These are phyloP conservation scores for Nannospalax galili DNA, from an alignment of 2,113 vertebrate genomes.

Conservation along the genomic window DNA sequence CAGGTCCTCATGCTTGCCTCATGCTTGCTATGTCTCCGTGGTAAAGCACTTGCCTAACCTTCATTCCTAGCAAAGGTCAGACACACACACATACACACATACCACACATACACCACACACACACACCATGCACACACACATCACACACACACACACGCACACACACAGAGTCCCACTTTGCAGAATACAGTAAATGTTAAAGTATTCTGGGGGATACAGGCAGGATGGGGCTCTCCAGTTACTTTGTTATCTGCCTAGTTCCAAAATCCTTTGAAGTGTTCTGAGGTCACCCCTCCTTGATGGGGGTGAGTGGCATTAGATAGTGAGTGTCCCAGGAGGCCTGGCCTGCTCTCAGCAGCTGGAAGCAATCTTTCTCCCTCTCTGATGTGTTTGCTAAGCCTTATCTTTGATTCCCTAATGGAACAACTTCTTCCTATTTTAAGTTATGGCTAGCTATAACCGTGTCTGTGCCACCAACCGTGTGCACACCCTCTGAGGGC, in stretches of 20 bases:
- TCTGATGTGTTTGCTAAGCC: not conserved
- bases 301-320: slow-evolving; percentile 57
- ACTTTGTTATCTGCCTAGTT: slow-evolving; percentile 34
- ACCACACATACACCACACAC: not conserved
- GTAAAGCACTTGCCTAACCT: too few species aligned
- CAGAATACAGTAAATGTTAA: not conserved
- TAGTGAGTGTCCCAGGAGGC: slow-evolving; percentile 23
- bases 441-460: not conserved
- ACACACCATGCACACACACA: too few species aligned
- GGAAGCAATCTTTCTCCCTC: slow-evolving; percentile 35
- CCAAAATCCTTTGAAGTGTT: slow-evolving; percentile 42
- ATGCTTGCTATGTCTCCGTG: too few species aligned
- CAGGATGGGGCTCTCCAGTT: not conserved
- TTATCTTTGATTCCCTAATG: not conserved
- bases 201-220: not conserved
- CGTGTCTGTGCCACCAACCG: not conserved
- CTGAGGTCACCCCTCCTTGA: slow-evolving; percentile 47
- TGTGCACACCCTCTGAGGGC: not conserved
- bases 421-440: not conserved
- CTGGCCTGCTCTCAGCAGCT: slow-evolving; percentile 45
- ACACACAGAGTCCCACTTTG: too few species aligned
- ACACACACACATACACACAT: not conserved
- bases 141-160: too few species aligned
- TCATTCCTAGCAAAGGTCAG: not conserved
- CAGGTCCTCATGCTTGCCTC: too few species aligned